Conservation (phyloP, 2,888 invertebrate species). For the Schizaphis graminum region DNA sequence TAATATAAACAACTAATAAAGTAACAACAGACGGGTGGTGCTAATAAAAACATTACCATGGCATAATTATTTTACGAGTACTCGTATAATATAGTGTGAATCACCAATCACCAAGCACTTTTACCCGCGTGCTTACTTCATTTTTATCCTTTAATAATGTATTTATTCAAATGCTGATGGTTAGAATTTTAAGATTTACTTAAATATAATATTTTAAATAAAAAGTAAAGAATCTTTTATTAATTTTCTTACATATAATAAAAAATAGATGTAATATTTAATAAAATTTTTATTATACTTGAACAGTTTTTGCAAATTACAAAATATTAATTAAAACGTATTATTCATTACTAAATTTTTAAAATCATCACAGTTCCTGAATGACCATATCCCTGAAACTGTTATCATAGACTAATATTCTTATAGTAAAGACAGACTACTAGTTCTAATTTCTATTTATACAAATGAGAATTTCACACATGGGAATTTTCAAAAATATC, state of each 20-base stretch:
- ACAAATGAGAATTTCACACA: too few relatives aligned
- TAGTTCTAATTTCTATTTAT: background rate
- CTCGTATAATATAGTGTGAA: background rate
- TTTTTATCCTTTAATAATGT: background rate
- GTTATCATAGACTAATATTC: background rate
- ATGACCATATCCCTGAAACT: background rate
- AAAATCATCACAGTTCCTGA: background rate
- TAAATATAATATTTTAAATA: background rate
- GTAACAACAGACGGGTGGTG: background rate
- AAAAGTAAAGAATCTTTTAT: too few relatives aligned
- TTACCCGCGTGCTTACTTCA: too few relatives aligned
- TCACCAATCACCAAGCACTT: background rate
- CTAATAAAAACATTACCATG: background rate
- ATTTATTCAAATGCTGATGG: background rate
- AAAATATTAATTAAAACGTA: background rate
- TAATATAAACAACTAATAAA: background rate
- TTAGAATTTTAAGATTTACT: background rate
- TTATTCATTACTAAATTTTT: background rate
- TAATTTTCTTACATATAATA: background rate
- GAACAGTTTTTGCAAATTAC: background rate
- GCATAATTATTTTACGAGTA: background rate
- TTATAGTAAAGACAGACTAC: background rate
- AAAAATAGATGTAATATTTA: background rate
- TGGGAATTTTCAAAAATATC: too few relatives aligned
- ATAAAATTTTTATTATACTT: background rate